phyloP scores from a whole-genome alignment of 2,888 invertebrate genomes.

The Hipparchia semele region DNA sequence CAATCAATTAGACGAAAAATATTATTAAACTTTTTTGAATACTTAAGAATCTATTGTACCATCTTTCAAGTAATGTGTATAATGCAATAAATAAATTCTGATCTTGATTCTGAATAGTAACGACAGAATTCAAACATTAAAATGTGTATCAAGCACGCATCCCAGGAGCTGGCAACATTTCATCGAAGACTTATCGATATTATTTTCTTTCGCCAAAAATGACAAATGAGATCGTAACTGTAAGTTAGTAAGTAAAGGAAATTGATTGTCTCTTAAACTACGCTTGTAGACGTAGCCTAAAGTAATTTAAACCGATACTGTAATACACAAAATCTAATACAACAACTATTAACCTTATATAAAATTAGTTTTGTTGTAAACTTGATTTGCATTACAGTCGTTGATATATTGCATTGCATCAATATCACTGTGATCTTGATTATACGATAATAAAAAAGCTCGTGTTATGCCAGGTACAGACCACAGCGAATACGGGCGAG shows the following conservation, averaged over 20 bases:
- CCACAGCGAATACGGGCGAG: too few species aligned
- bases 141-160: neutral
- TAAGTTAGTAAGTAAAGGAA: neutral
- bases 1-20: too few species aligned
- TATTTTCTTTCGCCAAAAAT: slow-evolving; percentile 47
- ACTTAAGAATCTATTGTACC: too few species aligned
- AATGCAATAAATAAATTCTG: too few species aligned
- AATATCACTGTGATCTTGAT: neutral
- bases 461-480: too few species aligned
- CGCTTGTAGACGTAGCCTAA: too few species aligned
- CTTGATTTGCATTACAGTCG: neutral
- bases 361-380: neutral
- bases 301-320: neutral
- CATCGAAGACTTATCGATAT: slow-evolving; percentile 39
- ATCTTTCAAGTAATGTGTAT: too few species aligned
- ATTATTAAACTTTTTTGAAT: too few species aligned
- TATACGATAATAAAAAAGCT: neutral
- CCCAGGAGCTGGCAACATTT: slow-evolving; percentile 72
- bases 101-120: too few species aligned
- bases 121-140: too few species aligned
- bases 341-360: neutral
- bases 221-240: slow-evolving; percentile 62
- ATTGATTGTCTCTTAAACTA: too few species aligned
- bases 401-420: slow-evolving; percentile 1
- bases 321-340: too few species aligned